Evolutionary conservation across 2,888 invertebrate genomes (phyloP).

Genomic region (Volucella inanis): DNA sequence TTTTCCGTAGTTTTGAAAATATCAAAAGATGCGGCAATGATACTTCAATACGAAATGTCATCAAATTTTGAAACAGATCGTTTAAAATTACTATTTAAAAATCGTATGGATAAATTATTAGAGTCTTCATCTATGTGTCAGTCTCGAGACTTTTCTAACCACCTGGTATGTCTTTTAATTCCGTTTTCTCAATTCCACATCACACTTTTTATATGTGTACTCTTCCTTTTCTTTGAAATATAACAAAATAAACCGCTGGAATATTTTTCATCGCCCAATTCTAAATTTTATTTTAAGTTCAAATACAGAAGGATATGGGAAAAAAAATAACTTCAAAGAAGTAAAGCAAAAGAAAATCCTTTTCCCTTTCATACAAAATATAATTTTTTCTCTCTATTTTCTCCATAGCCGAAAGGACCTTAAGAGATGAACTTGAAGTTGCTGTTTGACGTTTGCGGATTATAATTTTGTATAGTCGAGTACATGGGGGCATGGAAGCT

Average conservation of each 20-base stretch:
- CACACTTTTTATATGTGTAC: background rate
- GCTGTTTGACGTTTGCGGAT: slow-evolving; percentile 33
- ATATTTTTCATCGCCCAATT: slow-evolving; percentile 59
- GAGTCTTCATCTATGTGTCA: no score
- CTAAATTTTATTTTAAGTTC: slow-evolving; percentile 67
- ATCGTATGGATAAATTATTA: no score
- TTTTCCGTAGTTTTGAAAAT: no score
- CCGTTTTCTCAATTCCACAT: slow-evolving; percentile 42
- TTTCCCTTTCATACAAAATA: slow-evolving; percentile 5
- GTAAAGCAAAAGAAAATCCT: slow-evolving; percentile 43
- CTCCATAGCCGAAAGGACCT: slow-evolving; percentile 15
- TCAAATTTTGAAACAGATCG: no score
- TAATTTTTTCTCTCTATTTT: slow-evolving; percentile 3
- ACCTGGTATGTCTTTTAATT: slow-evolving; percentile 1
- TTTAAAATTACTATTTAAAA: no score
- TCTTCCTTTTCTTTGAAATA: slow-evolving; percentile 35
- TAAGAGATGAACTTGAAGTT: slow-evolving; percentile 43
- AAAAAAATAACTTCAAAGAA: slow-evolving; percentile 6
- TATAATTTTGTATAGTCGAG: slow-evolving; percentile 15
- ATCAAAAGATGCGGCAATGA: no score
- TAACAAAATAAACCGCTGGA: slow-evolving; percentile 34
- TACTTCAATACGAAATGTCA: no score
- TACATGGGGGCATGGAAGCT: slow-evolving; percentile 7
- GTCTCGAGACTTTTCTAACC: no score
- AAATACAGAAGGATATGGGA: slow-evolving; percentile 50